These are phyloP conservation scores for Diaperis boleti DNA, from an alignment of 2,888 invertebrate genomes.

Conservation along the genomic window DNA sequence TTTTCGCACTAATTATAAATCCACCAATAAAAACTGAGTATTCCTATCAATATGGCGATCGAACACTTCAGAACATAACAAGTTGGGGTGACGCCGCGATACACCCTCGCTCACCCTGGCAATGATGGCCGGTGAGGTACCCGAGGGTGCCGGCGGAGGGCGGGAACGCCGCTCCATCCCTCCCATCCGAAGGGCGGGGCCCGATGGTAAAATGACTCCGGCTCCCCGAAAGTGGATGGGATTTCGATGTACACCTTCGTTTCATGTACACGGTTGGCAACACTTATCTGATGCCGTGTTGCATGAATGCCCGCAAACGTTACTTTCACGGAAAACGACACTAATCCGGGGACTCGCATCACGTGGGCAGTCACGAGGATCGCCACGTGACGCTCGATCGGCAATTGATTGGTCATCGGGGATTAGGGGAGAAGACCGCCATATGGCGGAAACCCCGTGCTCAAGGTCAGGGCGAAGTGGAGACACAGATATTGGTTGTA, in stretches of 20 bases:
- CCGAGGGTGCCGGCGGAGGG: conserved; percentile 51
- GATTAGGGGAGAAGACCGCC: neutral
- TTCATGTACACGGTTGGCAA: conserved; percentile 33
- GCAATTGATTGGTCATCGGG: conserved; percentile 6
- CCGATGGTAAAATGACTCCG: conserved; percentile 47
- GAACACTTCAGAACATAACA: conserved; percentile 46
- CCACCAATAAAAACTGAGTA: conserved; percentile 44
- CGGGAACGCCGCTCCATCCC: conserved; percentile 47
- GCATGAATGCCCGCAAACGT: conserved; percentile 37
- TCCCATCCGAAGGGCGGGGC: conserved; percentile 49
- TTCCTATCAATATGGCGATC: conserved; percentile 45
- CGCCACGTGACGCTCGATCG: conserved; percentile 4
- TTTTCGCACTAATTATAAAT: conserved; percentile 41
- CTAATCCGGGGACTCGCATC: conserved; percentile 29
- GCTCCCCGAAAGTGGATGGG: conserved; percentile 16
- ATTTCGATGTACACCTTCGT: conserved; percentile 25
- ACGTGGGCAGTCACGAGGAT: conserved; percentile 22
- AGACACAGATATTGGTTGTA: neutral
- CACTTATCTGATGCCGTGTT: conserved; percentile 39
- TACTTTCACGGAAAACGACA: conserved; percentile 36
- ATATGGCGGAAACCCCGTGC: too few species aligned
- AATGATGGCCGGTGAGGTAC: conserved; percentile 53
- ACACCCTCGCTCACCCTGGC: conserved; percentile 53
- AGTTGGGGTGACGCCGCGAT: conserved; percentile 49
- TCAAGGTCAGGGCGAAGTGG: too few species aligned